Base-by-base conservation (phyloP, 2,888 invertebrate species). In the Stenchaetothrips biformis region DNA sequence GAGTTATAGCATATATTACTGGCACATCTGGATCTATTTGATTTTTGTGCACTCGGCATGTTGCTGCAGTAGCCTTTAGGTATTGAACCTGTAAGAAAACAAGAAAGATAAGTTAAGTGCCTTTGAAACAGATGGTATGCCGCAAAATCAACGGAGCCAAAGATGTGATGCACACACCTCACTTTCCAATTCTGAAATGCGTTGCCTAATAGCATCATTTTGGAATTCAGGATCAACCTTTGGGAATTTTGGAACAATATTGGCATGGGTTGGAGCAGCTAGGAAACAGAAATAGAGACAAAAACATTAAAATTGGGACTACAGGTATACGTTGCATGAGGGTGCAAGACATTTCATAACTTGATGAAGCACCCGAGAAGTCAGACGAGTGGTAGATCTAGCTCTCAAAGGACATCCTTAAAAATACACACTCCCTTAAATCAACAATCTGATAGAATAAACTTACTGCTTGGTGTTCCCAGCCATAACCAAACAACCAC, bases 1-100 rank as follows among this genome's bases (percentile, higher is more conserved):
- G 98, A 6, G 98, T 98, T 83, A 98, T 92, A 21, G 94, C 94
- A 87, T 95, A 98, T 83, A 98, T 95, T 59, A 89, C 92, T 53
- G 95, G 94, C 82, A 89, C 84, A 83, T 88, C 87, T 49, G 87
- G 85, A 82, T 86, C 85, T 74, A 85, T 84, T 83, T 88, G 88
- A 48, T 83, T 81, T 67, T 82, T 82, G 74, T 81, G 81, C 8
- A 21, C 78, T 74, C 67, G 21, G 25, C 67, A 74, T 7, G 21
- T 74, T 9, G 67, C 21, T 25, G 67, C 67, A 74, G 67, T 74
- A 25, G 67, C 67, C 25, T 74, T 74, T 11, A 74, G 25, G 25
- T 74, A 74, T 74, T 74, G 67, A 7, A 74, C 67, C 67, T 74
- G 21, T 9, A 67, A 21, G 4, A 21, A 18, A 67, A 9, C 4